Conservation (phyloP, 2,888 invertebrate species). For the Elaeidobius kamerunicus region DNA sequence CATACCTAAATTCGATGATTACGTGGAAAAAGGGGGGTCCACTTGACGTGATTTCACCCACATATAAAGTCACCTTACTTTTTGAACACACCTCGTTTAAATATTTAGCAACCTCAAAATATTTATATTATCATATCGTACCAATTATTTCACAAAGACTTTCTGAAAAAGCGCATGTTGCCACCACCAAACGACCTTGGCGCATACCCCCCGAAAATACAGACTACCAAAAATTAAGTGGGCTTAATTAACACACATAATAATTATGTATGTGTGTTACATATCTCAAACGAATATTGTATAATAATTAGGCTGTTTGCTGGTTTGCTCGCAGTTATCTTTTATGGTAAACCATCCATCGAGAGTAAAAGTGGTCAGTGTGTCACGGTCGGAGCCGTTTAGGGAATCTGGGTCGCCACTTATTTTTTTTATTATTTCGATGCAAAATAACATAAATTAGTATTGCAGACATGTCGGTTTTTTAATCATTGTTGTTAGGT, state of each 20-base stretch:
- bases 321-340: constrained; percentile 17
- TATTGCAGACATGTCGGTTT: no score
- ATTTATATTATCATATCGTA: no score
- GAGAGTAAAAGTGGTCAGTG: constrained; percentile 45
- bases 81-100: no score
- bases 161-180: neutral
- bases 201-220: constrained; percentile 5
- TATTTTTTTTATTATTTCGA: constrained; percentile 3
- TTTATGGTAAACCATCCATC: constrained; percentile 34
- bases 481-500: no score
- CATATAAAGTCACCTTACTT: no score
- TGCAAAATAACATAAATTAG: constrained; percentile 2
- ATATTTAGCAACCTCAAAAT: no score
- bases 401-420: constrained; percentile 25
- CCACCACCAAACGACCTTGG: constrained; percentile 10
- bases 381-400: constrained; percentile 25
- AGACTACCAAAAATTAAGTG: constrained; percentile 16
- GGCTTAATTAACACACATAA: constrained; percentile 18
- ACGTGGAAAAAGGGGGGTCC: no score
- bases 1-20: no score
- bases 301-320: constrained; percentile 22
- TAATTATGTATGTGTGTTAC: constrained; percentile 11
- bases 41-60: no score
- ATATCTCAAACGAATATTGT: constrained; percentile 20
- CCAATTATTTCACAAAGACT: neutral